These are phyloP conservation scores for Hesperia comma DNA, from an alignment of 2,888 invertebrate species.

Conservation along the genomic window DNA sequence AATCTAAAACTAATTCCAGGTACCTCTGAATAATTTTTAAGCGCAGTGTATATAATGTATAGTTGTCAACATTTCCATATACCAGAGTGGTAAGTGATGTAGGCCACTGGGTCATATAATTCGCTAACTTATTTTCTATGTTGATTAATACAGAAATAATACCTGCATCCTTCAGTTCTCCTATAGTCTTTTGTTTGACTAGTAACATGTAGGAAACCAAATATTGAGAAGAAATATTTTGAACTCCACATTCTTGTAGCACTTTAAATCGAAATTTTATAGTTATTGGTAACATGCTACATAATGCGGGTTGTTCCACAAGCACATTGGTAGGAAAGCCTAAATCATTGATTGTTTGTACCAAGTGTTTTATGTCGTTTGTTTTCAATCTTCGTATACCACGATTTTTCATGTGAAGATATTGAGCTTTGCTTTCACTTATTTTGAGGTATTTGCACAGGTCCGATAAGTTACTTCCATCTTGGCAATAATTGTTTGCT, in stretches of 20 bases:
- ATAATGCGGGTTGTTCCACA: conserved; percentile 62
- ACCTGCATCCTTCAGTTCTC: conserved; percentile 58
- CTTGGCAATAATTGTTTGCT: conserved; percentile 12
- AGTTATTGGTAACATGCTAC: conserved; percentile 67
- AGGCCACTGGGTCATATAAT: conserved; percentile 76
- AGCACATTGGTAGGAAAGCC: conserved; percentile 60
- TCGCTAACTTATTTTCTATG: conserved; percentile 72
- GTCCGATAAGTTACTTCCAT: conserved; percentile 44
- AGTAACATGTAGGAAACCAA: conserved; percentile 62
- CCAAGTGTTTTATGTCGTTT: conserved; percentile 52
- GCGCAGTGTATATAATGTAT: conserved; percentile 61
- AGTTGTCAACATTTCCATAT: conserved; percentile 60
- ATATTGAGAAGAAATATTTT: conserved; percentile 52
- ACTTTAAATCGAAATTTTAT: conserved; percentile 66
- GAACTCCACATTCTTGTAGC: conserved; percentile 72
- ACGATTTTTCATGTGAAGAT: conserved; percentile 66
- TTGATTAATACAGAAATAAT: conserved; percentile 58
- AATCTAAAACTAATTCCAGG: conserved; percentile 69
- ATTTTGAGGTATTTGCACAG: conserved; percentile 63
- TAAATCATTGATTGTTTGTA: conserved; percentile 58
- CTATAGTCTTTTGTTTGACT: conserved; percentile 63
- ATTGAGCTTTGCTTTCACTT: conserved; percentile 60
- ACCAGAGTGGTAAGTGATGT: conserved; percentile 74
- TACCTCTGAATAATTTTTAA: conserved; percentile 75
- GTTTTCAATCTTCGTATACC: conserved; percentile 59